Evolutionary conservation across 2,797 vertebrate species (phyloP).

Genomic region (Enteromius viviparus): DNA sequence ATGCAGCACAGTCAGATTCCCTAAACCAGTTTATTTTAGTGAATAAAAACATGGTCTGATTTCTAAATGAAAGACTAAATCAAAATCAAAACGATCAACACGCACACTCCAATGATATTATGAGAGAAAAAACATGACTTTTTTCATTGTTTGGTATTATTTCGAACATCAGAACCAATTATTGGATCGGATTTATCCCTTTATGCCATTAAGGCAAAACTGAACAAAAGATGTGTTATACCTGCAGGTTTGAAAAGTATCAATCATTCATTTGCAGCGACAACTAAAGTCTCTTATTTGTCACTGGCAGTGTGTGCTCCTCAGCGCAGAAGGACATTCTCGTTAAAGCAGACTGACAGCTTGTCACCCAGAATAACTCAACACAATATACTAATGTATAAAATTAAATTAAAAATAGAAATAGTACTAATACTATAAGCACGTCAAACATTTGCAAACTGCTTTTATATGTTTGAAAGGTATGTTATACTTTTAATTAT

Average conservation of each 20-base stretch:
- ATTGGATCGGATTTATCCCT: not conserved
- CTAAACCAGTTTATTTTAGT: not conserved
- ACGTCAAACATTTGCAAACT: no score
- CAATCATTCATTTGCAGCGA: not conserved
- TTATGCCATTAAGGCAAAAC: no score
- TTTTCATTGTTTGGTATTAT: not conserved
- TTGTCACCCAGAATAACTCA: conserved; percentile 23
- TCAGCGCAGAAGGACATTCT: not conserved
- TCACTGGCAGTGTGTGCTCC: not conserved
- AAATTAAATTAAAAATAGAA: no score
- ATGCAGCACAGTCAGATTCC: not conserved
- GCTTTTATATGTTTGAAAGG: not conserved
- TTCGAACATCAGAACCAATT: not conserved
- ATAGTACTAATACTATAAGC: no score
- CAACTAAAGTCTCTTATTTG: not conserved
- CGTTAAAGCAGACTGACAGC: conserved; percentile 18
- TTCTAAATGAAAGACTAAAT: not conserved
- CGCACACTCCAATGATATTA: not conserved
- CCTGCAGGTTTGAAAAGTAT: not conserved
- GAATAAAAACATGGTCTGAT: not conserved
- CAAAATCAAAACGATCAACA: not conserved
- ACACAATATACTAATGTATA: not conserved
- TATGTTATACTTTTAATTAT: not conserved
- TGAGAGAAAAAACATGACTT: not conserved
- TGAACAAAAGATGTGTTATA: not conserved